These are phyloP conservation scores for Emmelina monodactyla DNA, from an alignment of 2,888 invertebrate species.

Conservation along the genomic window DNA sequence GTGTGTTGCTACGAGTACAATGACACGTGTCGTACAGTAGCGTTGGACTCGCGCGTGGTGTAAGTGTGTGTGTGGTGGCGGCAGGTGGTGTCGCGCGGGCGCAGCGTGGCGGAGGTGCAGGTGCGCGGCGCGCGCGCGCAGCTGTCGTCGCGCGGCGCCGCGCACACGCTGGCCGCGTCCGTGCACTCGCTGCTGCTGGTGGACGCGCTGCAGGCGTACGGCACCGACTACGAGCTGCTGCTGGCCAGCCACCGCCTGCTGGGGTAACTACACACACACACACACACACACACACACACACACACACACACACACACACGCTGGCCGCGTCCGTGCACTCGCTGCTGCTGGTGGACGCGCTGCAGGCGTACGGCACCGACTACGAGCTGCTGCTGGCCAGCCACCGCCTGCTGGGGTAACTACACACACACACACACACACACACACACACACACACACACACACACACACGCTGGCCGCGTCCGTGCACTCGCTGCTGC, in stretches of 20 bases:
- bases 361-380: constrained; percentile 95
- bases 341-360: constrained; percentile 89
- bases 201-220: constrained; percentile 94
- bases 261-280: constrained; percentile 75
- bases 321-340: constrained; percentile 91
- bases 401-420: constrained; percentile 94
- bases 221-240: constrained; percentile 92
- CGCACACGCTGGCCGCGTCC: constrained; percentile 81
- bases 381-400: constrained; percentile 94
- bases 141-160: constrained; percentile 75
- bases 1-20: too few species aligned
- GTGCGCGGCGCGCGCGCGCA: constrained; percentile 86
- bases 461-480: constrained; percentile 82
- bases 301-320: too few species aligned
- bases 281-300: too few species aligned
- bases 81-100: constrained; percentile 81
- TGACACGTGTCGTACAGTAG: too few species aligned
- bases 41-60: constrained; percentile 2
- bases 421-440: too few species aligned
- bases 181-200: constrained; percentile 92
- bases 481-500: constrained; percentile 89
- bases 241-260: constrained; percentile 95
- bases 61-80: background rate
- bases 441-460: too few species aligned
- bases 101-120: constrained; percentile 92